These are phyloP conservation scores for Hiodon tergisus DNA, from an alignment of 2,113 vertebrate genomes.

Conservation along the genomic window DNA sequence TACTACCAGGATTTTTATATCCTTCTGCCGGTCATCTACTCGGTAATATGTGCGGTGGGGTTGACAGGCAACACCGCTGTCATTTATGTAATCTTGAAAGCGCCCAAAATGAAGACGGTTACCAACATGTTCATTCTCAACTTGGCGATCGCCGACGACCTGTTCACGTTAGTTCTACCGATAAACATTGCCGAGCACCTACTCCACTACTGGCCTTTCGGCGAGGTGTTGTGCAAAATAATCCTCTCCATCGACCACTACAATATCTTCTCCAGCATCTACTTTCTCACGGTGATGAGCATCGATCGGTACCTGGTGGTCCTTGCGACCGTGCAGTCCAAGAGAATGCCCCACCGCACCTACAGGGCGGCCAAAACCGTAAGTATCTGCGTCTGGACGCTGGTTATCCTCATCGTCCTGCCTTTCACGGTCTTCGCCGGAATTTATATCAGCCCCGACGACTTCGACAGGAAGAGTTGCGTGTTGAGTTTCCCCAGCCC, in stretches of 20 bases:
- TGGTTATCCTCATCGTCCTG: conserved; percentile 57
- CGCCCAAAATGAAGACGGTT: conserved; percentile 67
- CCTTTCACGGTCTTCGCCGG: conserved; percentile 64
- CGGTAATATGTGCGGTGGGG: conserved; percentile 61
- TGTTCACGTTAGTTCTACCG: conserved; percentile 64
- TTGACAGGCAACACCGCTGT: conserved; percentile 62
- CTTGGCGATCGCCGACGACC: conserved; percentile 52
- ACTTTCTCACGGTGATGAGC: conserved; percentile 69
- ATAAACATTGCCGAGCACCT: conserved; percentile 64
- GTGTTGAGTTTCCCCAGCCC: conserved; percentile 64
- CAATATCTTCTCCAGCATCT: conserved; percentile 72
- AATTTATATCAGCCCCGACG: conserved; percentile 47
- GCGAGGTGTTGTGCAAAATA: conserved; percentile 64
- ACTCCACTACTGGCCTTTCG: conserved; percentile 66
- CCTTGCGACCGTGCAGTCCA: conserved; percentile 54
- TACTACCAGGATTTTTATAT: conserved; percentile 48
- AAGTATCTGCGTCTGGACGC: conserved; percentile 62
- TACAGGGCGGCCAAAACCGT: conserved; percentile 53
- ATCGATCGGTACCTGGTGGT: conserved; percentile 65
- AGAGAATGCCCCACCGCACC: conserved; percentile 50
- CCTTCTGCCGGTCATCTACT: conserved; percentile 59
- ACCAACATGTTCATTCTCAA: conserved; percentile 62
- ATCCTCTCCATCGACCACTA: conserved; percentile 66
- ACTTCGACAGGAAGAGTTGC: conserved; percentile 59
- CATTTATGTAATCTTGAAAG: conserved; percentile 65